A percentile compares a stretch with the other conserved stretches of the same genome.
Conservation (phyloP, 2,113 vertebrate species). For the Xyliphius kryptos region DNA sequence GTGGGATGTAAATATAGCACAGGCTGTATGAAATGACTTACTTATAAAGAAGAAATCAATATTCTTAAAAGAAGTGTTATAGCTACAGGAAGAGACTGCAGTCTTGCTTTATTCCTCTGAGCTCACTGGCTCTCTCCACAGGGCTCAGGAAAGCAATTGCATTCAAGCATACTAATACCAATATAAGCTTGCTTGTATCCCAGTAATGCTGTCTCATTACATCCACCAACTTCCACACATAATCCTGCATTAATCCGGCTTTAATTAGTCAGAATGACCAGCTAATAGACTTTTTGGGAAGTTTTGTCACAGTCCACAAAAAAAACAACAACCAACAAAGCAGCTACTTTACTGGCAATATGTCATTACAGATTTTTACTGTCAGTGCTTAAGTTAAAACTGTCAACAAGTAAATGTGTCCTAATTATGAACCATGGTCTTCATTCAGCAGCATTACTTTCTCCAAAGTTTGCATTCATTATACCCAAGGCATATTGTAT, state of each 20-base stretch:
- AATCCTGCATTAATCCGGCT: conserved; percentile 59
- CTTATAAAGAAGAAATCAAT: conserved; percentile 1
- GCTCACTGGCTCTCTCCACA: conserved; percentile 3
- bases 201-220: conserved; percentile 58
- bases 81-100: conserved; percentile 2
- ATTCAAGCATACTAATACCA: conserved; percentile 58
- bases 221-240: conserved; percentile 53
- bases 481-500: no score
- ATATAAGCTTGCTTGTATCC: conserved; percentile 55
- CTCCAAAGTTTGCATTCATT: no score
- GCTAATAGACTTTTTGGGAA: conserved; percentile 21
- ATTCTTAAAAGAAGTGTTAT: conserved; percentile 17
- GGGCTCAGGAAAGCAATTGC: conserved; percentile 40
- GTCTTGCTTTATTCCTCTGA: conserved; percentile 6
- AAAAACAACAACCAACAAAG: no score
- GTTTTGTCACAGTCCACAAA: background rate
- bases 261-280: conserved; percentile 58
- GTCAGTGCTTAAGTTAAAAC: no score
- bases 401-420: no score
- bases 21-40: no score
- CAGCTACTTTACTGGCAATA: no score
- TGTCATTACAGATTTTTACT: no score
- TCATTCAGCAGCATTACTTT: no score
- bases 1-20: conserved; percentile 49
- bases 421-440: no score